Percentiles rank a stretch among this genome's conserved stretches.
phyloP scores from a whole-genome alignment of 1,140 invertebrate species.

The Stenopsyche tienmushanensis region DNA sequence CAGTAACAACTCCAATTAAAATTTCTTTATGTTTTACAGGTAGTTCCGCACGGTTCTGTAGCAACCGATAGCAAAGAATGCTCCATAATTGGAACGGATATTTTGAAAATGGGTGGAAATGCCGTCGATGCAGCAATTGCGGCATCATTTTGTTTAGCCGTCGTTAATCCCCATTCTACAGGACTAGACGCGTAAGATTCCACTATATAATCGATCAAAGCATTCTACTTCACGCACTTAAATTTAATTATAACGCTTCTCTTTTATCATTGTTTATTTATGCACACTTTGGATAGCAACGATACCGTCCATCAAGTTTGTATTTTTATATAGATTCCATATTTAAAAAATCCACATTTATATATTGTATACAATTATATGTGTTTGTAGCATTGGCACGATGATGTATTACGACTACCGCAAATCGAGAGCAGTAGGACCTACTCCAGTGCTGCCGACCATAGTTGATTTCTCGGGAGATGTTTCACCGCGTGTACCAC shows the following conservation, averaged over 20 bases:
- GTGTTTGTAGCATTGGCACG: slow-evolving; percentile 69
- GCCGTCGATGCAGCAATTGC: slow-evolving; percentile 70
- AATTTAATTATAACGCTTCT: too few relatives aligned
- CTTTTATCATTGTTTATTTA: too few relatives aligned
- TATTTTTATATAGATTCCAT: slow-evolving; percentile 28
- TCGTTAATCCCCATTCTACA: slow-evolving; percentile 67
- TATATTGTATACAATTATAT: slow-evolving; percentile 38
- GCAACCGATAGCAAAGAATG: slow-evolving; percentile 70
- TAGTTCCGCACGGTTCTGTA: slow-evolving; percentile 72
- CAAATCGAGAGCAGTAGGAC: slow-evolving; percentile 42
- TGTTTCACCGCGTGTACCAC: slow-evolving; percentile 54
- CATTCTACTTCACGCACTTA: too few relatives aligned
- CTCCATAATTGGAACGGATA: slow-evolving; percentile 67
- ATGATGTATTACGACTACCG: slow-evolving; percentile 71
- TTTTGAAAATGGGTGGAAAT: slow-evolving; percentile 67
- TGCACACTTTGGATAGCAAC: not conserved
- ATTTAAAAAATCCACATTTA: slow-evolving; percentile 25
- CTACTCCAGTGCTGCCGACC: slow-evolving; percentile 50
- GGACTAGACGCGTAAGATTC: slow-evolving; percentile 73
- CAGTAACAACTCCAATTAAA: not conserved
- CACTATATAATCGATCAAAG: too few relatives aligned
- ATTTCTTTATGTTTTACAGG: slow-evolving; percentile 49
- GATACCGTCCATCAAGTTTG: not conserved
- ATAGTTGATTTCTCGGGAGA: slow-evolving; percentile 60
- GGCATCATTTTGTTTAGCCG: slow-evolving; percentile 66